phyloP scores from a whole-genome alignment of 2,113 vertebrate species.

The Neodontobutis hainanensis region DNA sequence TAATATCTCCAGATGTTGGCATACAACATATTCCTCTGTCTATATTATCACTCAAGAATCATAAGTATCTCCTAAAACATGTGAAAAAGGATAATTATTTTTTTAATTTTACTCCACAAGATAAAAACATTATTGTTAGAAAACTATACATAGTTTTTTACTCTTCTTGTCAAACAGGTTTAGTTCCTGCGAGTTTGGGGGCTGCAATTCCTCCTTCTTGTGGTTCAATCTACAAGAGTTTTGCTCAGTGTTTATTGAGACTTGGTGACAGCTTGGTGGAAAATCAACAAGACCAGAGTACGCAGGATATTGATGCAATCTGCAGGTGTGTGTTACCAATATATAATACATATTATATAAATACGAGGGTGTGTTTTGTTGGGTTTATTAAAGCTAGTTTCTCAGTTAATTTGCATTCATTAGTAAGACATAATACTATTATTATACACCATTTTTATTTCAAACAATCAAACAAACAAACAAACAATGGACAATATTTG shows the following conservation, averaged over 20 bases:
- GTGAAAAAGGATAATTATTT: too few species aligned
- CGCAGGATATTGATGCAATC: constrained; percentile 86
- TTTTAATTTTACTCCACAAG: constrained; percentile 22
- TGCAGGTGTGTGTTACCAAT: constrained; percentile 83
- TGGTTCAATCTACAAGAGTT: constrained; percentile 91
- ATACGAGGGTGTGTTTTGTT: too few species aligned
- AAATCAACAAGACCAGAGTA: constrained; percentile 68
- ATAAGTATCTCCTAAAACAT: constrained; percentile 26
- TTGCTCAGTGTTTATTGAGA: constrained; percentile 90
- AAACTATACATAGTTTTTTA: neutral
- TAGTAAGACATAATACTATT: too few species aligned
- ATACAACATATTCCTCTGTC: constrained; percentile 54
- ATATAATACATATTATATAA: too few species aligned
- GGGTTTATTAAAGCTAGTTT: too few species aligned
- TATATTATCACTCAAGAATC: constrained; percentile 52
- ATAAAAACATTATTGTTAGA: constrained; percentile 15
- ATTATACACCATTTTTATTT: too few species aligned
- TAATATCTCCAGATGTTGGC: constrained; percentile 65
- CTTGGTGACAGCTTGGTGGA: constrained; percentile 89
- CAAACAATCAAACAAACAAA: too few species aligned
- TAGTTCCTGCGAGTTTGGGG: constrained; percentile 55
- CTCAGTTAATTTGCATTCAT: too few species aligned
- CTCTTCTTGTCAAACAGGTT: constrained; percentile 40
- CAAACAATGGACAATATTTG: too few species aligned
- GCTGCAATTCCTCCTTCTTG: constrained; percentile 78